phyloP scores from a whole-genome alignment of 2,888 invertebrate species.

The Cerastis leucographa region DNA sequence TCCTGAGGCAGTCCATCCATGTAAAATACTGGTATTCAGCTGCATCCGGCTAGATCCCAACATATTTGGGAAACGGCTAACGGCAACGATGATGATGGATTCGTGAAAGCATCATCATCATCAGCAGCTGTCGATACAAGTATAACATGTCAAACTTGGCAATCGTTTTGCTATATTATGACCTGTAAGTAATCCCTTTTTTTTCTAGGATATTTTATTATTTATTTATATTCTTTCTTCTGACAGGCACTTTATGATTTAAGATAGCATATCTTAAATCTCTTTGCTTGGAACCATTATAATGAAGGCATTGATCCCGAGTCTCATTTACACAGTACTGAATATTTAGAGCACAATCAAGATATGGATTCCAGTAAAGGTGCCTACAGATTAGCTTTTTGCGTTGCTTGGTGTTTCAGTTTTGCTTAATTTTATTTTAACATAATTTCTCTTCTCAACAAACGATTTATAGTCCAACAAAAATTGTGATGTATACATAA shows the following conservation, averaged over 20 bases:
- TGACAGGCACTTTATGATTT: neutral
- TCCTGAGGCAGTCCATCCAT: neutral
- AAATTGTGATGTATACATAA: too few species aligned
- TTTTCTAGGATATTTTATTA: neutral
- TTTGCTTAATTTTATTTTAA: neutral
- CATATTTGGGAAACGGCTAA: neutral
- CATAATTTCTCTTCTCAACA: neutral
- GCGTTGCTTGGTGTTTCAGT: neutral
- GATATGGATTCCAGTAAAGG: constrained; percentile 2
- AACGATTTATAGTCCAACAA: too few species aligned
- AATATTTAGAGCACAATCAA: constrained; percentile 1
- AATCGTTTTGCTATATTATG: neutral
- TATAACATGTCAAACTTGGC: neutral
- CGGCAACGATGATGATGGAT: too few species aligned
- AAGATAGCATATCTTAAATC: too few species aligned
- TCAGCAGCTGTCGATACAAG: neutral
- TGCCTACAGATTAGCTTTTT: neutral
- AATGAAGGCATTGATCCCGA: neutral
- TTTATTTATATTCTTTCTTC: neutral
- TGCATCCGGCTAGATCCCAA: neutral
- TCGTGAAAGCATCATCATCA: too few species aligned
- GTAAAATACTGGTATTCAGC: neutral
- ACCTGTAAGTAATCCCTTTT: neutral
- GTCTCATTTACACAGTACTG: neutral
- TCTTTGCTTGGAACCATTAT: neutral